Evolutionary conservation across 2,797 vertebrate species (phyloP), one percentile per base, ranked within the genome.

Genomic region (Acanthiza pusilla): DNA sequence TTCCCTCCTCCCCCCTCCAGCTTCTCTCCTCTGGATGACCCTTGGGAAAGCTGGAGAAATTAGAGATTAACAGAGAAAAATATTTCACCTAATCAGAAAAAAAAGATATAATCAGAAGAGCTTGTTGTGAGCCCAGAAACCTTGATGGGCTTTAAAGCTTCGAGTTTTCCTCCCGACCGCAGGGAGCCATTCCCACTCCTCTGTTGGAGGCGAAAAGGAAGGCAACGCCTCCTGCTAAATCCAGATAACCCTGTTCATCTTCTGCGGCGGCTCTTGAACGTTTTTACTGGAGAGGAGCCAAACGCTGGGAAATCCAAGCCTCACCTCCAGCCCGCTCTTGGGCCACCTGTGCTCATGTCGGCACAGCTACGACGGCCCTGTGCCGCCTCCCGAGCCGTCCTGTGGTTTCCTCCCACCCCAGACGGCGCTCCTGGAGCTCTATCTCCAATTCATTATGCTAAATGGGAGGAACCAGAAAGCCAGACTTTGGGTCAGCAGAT

Each of bases 361-460:
- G n/a, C 15, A 13, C 6, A 14, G 77, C 93, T 48, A 42, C 5
- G 1, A 38, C 1, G 1, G 89, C 89, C 91, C 86, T 3, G 3
- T 0, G 3, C 71, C 0, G 11, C 79, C 76, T 66, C 86, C 65
- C 0, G 22, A 85, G 90, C 80, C 25, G 16, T 32, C 45, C 91
- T 95, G 92, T 86, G 94, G 96, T 94, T 95, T 95, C 93, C 91
- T 91, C 68, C 26, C 55, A 55, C 51, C 86, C 85, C 76, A 85
- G 75, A 87, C 78, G 2, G 80, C 2, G 34, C 74, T 94, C 57
- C 83, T 47, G 71, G 53, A 83, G 65, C 77, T 88, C 48, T 51
- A 57, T 92, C 88, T 85, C 80, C 9, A 5, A 76, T 81, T 94
- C 88, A 51, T 79, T 84, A 63, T 14, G 5, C 80, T 95, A 89